Evolutionary conservation across 2,888 invertebrate genomes (phyloP).

Genomic region (Leptothorax acervorum): DNA sequence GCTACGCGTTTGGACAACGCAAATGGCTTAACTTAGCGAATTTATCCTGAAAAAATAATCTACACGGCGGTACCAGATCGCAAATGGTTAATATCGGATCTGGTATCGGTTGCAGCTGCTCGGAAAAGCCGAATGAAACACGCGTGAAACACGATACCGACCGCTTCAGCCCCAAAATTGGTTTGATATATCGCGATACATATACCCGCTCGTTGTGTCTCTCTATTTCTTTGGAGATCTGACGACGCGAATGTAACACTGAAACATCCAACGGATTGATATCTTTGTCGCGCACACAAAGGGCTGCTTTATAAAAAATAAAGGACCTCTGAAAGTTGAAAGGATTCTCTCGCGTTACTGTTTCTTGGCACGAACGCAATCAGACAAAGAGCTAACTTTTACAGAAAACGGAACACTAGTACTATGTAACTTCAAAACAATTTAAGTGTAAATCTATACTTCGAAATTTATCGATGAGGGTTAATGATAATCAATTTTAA

Average conservation of each 20-base stretch:
- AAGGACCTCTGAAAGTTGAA: not conserved
- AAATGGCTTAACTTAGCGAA: constrained; percentile 37
- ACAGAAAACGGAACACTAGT: not conserved
- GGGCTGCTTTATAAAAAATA: not conserved
- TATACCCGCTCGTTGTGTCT: not conserved
- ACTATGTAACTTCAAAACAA: not conserved
- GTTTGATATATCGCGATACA: constrained; percentile 20
- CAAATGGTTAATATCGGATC: constrained; percentile 47
- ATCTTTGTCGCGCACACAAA: not conserved
- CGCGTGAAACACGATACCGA: constrained; percentile 39
- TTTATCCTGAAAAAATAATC: constrained; percentile 38
- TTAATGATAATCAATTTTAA: not conserved
- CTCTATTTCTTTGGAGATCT: constrained; percentile 18
- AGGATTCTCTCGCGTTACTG: not conserved
- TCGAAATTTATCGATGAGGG: not conserved
- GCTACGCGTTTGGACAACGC: not conserved
- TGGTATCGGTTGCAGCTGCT: constrained; percentile 32
- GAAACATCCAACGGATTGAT: constrained; percentile 12
- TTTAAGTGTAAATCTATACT: not conserved
- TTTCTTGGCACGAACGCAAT: not conserved
- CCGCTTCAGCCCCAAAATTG: constrained; percentile 36
- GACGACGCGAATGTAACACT: not conserved
- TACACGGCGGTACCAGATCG: not conserved
- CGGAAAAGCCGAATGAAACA: constrained; percentile 46
- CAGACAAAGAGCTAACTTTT: constrained; percentile 2